Base-by-base conservation (phyloP, 2,113 vertebrate genomes). In the Pseudorhombus dupliciocellatus region DNA sequence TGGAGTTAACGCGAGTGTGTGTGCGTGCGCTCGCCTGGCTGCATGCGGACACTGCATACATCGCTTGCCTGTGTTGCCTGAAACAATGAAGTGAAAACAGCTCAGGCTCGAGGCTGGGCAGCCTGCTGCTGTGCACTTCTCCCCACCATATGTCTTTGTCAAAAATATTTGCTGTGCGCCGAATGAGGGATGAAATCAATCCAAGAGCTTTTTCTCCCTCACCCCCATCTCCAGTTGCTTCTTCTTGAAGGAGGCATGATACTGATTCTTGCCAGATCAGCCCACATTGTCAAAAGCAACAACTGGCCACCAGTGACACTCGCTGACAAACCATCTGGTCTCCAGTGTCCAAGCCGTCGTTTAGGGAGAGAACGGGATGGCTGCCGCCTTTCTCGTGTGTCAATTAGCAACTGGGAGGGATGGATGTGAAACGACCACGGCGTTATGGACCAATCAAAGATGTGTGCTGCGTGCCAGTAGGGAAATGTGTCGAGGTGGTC, bases 111-210 rank as follows among this genome's bases (percentile, higher is more conserved):
- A 70, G 78, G 75, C 78, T 73, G 66, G 68, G 62, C 85, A 70
- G 80, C 88, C 81, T 83, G 87, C 90, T 87, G 83, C 79, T 87
- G 55, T 73, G 73, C 87, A 75, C 72, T 76, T 68, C 84, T 83
- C 89, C 70, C 46, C 73, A 44, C 85, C 90, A 89, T 90, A 89
- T 89, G 91, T 90, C 91, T 91, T 84, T 88, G 87, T 89, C 88
- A 87, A 68, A 92, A 88, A 84, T 88, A 83, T 88, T 89, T 84
- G 84, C 77, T 64, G 60, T 81, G 84, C 66, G 11, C 76, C 8
- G 64, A 84, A 73, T 80, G 80, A 89, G 75, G 84, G 78, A 89
- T 84, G 87, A 85, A 88, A 92, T 87, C 89, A 84, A 79, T 91
- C 87, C 84, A 80, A 85, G 72, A 68, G 80, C 70, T 78, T 22